Evolutionary conservation across 2,797 vertebrate genomes (phyloP), one percentile per base, ranked within the genome.

Genomic region (Knipowitschia caucasica): DNA sequence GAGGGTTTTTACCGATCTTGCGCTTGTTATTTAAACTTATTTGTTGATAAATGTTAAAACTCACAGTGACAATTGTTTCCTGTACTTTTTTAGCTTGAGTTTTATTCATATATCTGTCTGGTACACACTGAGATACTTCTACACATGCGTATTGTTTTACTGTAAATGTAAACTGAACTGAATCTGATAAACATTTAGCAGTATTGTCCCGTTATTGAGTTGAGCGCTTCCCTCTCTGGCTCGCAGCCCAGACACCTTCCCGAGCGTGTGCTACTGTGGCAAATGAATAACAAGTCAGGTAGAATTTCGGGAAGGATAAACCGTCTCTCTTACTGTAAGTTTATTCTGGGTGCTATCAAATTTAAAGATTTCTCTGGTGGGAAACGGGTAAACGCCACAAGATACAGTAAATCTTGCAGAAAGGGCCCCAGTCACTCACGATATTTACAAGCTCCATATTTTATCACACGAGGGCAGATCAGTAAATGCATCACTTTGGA

Each of bases 271-370:
- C 49, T 62, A 40, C 34, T 2, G 36, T 27, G 24, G 36, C 57
- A 66, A 40, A 60, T 65, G 57, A 77, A 71, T 61, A 67, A 66
- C 70, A 24, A 42, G 2, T 18, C 29, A 50, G 62, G 61, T 64
- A 25, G 35, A 23, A 15, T 81, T 53, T 60, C 26, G 0, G 67
- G 35, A 58, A 65, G 49, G 20, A 50, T 23, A 67, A 68, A 66
- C 27, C 55, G 5, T 40, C 12, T 10, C 12, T 6, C 9, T 76
- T 66, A 45, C 57, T 1, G 67, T 55, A 56, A 63, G 12, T 0
- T 11, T 39, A 46, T 25, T 17, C 56, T 45, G 31, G 31, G 11
- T 5, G 1, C 17, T 69, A 25, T 8, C 11, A 34, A 44, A 42
- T 33, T 0, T 4, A 4, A 31, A 35, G 3, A 20, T 20, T 68